phyloP scores from a whole-genome alignment of 2,888 invertebrate species.

The Volucella inflata region DNA sequence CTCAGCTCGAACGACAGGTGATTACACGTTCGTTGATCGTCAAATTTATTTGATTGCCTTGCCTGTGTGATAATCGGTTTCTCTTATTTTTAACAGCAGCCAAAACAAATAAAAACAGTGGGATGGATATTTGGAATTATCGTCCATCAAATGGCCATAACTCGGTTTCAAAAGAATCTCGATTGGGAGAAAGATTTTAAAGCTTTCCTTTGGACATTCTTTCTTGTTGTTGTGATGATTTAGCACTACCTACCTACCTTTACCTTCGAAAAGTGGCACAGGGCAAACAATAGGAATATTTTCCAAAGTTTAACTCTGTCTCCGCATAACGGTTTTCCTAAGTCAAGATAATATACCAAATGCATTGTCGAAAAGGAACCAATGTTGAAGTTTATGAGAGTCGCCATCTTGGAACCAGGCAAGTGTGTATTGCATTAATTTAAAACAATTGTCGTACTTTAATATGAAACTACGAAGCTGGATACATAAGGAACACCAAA shows the following conservation, averaged over 20 bases:
- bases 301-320: no score
- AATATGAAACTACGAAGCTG: no score
- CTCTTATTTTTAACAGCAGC: conserved; percentile 38
- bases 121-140: conserved; percentile 59
- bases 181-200: conserved; percentile 4
- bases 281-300: conserved; percentile 23
- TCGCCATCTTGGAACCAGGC: no score
- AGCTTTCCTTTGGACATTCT: conserved; percentile 24
- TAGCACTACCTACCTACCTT: conserved; percentile 60
- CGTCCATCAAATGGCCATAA: conserved; percentile 56
- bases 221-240: conserved; percentile 36
- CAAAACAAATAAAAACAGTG: conserved; percentile 72
- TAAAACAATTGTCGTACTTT: no score
- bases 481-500: no score
- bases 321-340: no score
- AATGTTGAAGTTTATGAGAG: no score
- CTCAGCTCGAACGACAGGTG: conserved; percentile 56
- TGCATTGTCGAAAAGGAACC: no score
- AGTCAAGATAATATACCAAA: no score
- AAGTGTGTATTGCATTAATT: no score
- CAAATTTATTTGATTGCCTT: conserved; percentile 71
- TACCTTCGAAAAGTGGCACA: conserved; percentile 50
- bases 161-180: conserved; percentile 39
- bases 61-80: conserved; percentile 67
- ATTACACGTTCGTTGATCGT: conserved; percentile 75